A percentile compares a stretch with the other conserved stretches of the same genome.
Conservation (phyloP, 1,140 invertebrate species). For the Drosophila lowei region DNA sequence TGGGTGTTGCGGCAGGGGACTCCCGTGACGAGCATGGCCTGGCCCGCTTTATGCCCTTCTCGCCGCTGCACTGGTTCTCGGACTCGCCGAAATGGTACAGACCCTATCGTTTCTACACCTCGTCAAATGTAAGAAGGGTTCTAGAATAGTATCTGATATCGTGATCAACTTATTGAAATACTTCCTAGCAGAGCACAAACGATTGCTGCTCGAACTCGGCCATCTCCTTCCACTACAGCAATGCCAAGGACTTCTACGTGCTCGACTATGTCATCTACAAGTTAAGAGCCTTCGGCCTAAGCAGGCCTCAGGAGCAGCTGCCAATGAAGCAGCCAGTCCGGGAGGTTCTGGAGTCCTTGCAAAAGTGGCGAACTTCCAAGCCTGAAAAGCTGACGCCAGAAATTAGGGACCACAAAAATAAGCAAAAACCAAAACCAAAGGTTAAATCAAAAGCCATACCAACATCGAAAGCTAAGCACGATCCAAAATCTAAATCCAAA, state of each 20-base stretch:
- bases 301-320: background rate
- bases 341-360: background rate
- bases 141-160: background rate
- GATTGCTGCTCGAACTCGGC: conserved; percentile 97
- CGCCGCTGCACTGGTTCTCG: conserved; percentile 90
- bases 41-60: conserved; percentile 95
- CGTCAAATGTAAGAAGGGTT: conserved; percentile 21
- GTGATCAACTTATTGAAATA: background rate
- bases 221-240: conserved; percentile 97
- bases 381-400: background rate
- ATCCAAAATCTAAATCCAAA: too few relatives aligned
- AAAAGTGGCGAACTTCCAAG: background rate
- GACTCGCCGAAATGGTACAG: background rate
- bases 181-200: conserved; percentile 83
- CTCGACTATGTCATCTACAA: conserved; percentile 98
- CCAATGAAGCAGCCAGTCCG: background rate
- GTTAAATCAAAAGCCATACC: background rate
- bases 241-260: conserved; percentile 95
- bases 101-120: conserved; percentile 87
- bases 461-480: background rate
- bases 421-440: background rate
- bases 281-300: conserved; percentile 92
- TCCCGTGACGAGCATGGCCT: conserved; percentile 92
- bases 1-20: conserved; percentile 93
- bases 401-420: background rate